Percentiles rank a stretch among this genome's conserved stretches.
Conservation (phyloP, 2,113 vertebrate species). For the Grammomys dolichurus region DNA sequence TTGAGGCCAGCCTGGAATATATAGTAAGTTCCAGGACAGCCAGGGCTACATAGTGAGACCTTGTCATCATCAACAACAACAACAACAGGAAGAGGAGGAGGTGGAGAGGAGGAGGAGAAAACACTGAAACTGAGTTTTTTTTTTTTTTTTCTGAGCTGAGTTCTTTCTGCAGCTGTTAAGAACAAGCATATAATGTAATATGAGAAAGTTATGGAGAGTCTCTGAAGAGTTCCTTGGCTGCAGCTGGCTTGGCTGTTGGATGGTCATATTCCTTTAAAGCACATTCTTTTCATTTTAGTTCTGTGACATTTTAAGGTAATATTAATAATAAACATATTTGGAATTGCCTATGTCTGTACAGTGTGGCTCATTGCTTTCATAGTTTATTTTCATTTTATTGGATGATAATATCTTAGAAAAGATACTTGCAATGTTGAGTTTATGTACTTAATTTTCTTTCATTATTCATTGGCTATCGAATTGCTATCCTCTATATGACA, state of each 20-base stretch:
- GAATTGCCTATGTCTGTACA: neutral
- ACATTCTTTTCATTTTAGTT: neutral
- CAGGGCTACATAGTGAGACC: neutral
- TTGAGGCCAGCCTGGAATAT: neutral
- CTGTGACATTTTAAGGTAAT: neutral
- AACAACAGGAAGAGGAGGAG: neutral
- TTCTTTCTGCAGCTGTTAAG: neutral
- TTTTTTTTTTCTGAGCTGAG: no score
- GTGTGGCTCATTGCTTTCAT: neutral
- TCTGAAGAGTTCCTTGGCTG: neutral
- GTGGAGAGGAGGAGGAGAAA: neutral
- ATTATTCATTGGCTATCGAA: neutral
- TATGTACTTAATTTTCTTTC: conserved; percentile 3
- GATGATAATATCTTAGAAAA: conserved; percentile 29
- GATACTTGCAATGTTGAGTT: neutral
- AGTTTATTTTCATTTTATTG: neutral
- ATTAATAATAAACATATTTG: neutral
- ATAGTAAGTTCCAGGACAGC: neutral
- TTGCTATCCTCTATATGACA: neutral
- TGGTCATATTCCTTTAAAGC: neutral
- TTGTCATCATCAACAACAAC: neutral
- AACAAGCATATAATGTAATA: neutral
- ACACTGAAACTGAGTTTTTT: neutral
- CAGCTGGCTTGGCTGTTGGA: neutral
- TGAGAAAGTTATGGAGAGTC: neutral